Evolutionary conservation across 1,140 invertebrate genomes (phyloP).

Genomic region (Pachypeltis micranthus): DNA sequence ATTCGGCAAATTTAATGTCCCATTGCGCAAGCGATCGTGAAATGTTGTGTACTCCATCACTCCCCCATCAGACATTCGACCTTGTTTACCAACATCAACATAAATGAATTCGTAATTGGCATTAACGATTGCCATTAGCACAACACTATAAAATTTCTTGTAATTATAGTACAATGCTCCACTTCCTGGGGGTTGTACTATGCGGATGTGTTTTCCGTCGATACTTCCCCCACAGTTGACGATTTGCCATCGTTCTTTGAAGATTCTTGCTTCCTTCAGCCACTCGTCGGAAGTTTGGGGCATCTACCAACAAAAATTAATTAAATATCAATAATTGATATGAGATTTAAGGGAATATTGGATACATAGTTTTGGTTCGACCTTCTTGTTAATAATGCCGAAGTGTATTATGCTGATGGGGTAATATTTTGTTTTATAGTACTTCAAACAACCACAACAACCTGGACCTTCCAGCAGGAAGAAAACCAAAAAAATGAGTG

Average conservation of each 20-base stretch:
- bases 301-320: too few relatives aligned
- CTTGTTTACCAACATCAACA: constrained; percentile 37
- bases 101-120: constrained; percentile 37
- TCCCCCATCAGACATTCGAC: constrained; percentile 33
- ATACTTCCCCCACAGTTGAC: constrained; percentile 33
- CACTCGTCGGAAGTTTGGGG: constrained; percentile 23
- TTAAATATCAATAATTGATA: too few relatives aligned
- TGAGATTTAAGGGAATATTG: too few relatives aligned
- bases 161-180: constrained; percentile 37
- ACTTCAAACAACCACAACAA: too few relatives aligned
- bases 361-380: too few relatives aligned
- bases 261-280: constrained; percentile 28
- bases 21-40: constrained; percentile 14
- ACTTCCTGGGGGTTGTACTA: constrained; percentile 30
- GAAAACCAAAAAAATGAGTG: too few relatives aligned
- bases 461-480: too few relatives aligned
- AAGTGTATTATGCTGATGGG: too few relatives aligned
- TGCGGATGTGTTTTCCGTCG: constrained; percentile 35
- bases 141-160: constrained; percentile 37
- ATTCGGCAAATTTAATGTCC: constrained; percentile 28
- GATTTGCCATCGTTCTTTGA: constrained; percentile 30
- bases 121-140: constrained; percentile 39
- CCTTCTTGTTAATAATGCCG: too few relatives aligned
- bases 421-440: too few relatives aligned
- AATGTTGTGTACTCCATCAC: constrained; percentile 20